A percentile compares a stretch with the other conserved stretches of the same genome.
Evolutionary conservation across 2,113 vertebrate genomes (phyloP).

Genomic region (Polypterus senegalus): DNA sequence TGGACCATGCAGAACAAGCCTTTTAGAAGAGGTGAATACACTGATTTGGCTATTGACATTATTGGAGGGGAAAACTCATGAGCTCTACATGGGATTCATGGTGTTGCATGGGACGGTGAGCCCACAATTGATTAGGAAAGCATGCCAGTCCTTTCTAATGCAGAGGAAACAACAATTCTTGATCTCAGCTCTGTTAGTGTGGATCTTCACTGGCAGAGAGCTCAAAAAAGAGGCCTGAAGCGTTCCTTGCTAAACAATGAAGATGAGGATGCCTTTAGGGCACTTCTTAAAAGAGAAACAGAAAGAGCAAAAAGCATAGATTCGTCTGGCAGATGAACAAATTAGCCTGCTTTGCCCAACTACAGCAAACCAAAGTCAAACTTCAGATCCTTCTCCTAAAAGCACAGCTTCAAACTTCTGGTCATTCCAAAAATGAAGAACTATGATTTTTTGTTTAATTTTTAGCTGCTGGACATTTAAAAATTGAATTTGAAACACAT

Average conservation of each 20-base stretch:
- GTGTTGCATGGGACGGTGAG: slow-evolving; percentile 7
- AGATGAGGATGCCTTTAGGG: slow-evolving; percentile 14
- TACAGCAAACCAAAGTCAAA: slow-evolving; percentile 15
- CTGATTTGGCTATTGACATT: slow-evolving; percentile 14
- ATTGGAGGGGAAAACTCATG: slow-evolving; percentile 12
- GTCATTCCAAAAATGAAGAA: slow-evolving; percentile 9
- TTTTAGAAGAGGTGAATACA: slow-evolving; percentile 17
- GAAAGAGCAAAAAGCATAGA: slow-evolving; percentile 11
- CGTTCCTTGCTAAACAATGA: slow-evolving; percentile 11
- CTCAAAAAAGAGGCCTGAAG: slow-evolving; percentile 11
- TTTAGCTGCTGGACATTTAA: slow-evolving; percentile 2
- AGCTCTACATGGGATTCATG: slow-evolving; percentile 11
- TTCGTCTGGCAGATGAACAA: slow-evolving; percentile 15
- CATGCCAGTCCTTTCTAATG: slow-evolving; percentile 7
- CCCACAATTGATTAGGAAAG: slow-evolving; percentile 13
- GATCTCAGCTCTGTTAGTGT: background rate
- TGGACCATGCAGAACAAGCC: slow-evolving; percentile 17
- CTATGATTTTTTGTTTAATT: slow-evolving; percentile 9
- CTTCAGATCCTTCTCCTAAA: slow-evolving; percentile 9
- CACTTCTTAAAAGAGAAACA: slow-evolving; percentile 20
- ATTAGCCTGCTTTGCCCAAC: slow-evolving; percentile 14
- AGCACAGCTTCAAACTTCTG: slow-evolving; percentile 9
- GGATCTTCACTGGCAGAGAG: slow-evolving; percentile 1
- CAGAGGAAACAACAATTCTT: slow-evolving; percentile 5
- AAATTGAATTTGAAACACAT: slow-evolving; percentile 8